Evolutionary conservation across 2,113 vertebrate species (phyloP), one percentile per base, ranked within the genome.

Genomic region (Sakesphorus luctuosus): DNA sequence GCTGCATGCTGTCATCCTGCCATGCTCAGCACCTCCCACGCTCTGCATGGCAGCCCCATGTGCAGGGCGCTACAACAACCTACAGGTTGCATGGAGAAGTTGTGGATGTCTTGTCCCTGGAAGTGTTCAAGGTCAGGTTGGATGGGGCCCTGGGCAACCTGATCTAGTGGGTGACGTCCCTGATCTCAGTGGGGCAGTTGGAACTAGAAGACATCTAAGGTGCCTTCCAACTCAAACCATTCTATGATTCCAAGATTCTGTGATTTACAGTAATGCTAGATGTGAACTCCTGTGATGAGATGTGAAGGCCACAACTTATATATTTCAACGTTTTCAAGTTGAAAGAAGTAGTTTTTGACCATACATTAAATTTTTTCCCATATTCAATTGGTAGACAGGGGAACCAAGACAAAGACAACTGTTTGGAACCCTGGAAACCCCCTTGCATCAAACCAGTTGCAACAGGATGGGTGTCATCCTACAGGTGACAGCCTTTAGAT

Each of bases 21-120:
- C 53, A 19, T 2, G 4, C 53, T 21, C 31, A 8, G 31, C 25
- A 21, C 47, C 55, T 5, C 49, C 12, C 0, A 0, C 6, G 2
- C 23, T 53, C 55, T 26, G 20, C 61, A 15, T 3, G 6, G 44
- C 69, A 68, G 53, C 29, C 18, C 53, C 26, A 0, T 0, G 0
- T 1, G 6, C 31, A 21, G 12, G 2, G 5, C 3, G 2, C 43
- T 59, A 29, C n/a, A 35, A 47, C 29, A 55, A 20, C 3, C 49
- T 19, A 0, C 38, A 35, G 29, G 19, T 7, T 62, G 24, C 40
- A 55, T 40, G 35, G 29, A 83, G 40, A 49, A 63, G 3, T 3
- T 35, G 29, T 19, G 31, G 56, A 36, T 49, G 21, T 56, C 31
- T 47, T 13, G 35, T 17, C 25, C 56, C 49, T 49, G 56, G 12